phyloP scores from a whole-genome alignment of 1,140 invertebrate genomes.

The Steinernema khuongi region DNA sequence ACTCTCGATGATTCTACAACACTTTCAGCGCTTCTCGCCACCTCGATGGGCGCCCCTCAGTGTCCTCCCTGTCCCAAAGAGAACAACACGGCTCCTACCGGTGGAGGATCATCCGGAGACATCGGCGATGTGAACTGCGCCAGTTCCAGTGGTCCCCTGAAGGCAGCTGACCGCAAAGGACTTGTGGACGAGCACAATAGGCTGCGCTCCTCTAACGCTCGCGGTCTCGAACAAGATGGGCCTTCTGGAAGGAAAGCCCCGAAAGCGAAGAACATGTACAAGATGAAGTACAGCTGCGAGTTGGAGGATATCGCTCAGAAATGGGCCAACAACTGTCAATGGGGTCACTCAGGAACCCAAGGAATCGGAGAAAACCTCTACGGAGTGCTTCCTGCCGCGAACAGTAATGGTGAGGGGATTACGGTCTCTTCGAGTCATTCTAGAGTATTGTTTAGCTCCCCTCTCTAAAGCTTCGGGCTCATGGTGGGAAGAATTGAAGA shows the following conservation, averaged over 20 bases:
- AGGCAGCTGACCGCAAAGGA: neutral
- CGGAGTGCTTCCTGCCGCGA: neutral
- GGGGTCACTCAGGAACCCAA: neutral
- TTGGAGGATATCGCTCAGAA: neutral
- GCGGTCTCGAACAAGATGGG: neutral
- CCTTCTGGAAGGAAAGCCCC: neutral
- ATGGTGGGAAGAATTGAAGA: neutral
- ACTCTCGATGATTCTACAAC: no score
- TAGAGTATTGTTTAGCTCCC: neutral
- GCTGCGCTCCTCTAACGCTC: neutral
- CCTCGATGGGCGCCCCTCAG: no score
- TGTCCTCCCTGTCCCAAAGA: no score
- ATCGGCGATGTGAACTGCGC: neutral
- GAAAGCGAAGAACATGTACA: neutral
- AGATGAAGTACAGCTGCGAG: neutral
- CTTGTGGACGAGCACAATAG: neutral
- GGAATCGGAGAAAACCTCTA: neutral
- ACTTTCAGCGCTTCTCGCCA: no score
- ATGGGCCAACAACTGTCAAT: neutral
- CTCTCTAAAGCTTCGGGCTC: neutral
- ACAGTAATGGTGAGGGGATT: no score
- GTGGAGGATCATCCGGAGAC: no score
- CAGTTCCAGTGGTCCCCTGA: neutral
- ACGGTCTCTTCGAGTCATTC: neutral
- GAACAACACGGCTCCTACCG: no score